These are phyloP conservation scores for Megalopta genalis DNA, from an alignment of 1,140 invertebrate genomes.

Conservation along the genomic window DNA sequence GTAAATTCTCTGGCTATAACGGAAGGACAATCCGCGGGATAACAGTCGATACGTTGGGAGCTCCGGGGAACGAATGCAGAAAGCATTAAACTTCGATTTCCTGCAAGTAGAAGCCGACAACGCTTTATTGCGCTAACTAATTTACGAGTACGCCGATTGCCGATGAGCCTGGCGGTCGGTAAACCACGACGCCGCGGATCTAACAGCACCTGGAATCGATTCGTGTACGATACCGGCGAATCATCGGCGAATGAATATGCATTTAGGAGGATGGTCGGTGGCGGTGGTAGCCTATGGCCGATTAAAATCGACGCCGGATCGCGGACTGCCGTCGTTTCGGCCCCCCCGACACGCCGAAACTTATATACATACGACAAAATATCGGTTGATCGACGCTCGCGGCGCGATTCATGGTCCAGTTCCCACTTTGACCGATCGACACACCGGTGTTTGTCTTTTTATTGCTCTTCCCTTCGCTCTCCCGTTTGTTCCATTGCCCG, in stretches of 20 bases:
- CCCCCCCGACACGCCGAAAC: neutral
- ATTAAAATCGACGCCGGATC: slow-evolving; percentile 5
- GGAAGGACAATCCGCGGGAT: no score
- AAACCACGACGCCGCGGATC: no score
- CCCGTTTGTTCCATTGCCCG: neutral
- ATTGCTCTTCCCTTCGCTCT: no score
- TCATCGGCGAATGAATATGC: slow-evolving; percentile 32
- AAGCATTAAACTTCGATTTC: no score
- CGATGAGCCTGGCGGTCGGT: no score
- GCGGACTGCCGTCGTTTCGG: neutral
- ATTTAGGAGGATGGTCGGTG: neutral
- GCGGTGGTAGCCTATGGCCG: neutral
- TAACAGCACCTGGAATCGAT: slow-evolving; percentile 11
- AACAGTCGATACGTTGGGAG: no score
- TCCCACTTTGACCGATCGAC: slow-evolving; percentile 2
- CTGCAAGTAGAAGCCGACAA: no score
- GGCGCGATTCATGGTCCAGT: slow-evolving; percentile 4
- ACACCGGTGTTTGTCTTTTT: no score
- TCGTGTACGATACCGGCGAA: slow-evolving; percentile 11
- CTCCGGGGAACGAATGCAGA: no score
- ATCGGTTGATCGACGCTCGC: slow-evolving; percentile 12
- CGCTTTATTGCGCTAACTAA: no score
- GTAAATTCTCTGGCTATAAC: neutral
- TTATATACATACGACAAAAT: slow-evolving; percentile 20
- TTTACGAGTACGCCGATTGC: no score